Conservation (phyloP, 2,797 vertebrate genomes). For the Cheirogaleus major region DNA sequence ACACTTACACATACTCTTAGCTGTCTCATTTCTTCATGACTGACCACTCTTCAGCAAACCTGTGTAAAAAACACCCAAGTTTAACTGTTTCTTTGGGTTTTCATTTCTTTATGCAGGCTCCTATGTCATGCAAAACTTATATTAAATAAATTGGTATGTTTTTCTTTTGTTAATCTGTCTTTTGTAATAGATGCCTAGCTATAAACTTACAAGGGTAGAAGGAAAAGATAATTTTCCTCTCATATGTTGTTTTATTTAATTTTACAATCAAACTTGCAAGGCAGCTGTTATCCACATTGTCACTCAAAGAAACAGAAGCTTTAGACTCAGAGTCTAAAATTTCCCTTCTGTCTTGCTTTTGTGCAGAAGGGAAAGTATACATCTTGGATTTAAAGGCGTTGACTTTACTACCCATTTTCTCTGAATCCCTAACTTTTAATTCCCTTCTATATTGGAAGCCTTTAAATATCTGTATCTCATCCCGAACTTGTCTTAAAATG, state of each 20-base stretch:
- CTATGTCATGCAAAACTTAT: not conserved
- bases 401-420: not conserved
- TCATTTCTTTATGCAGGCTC: not conserved
- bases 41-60: not conserved
- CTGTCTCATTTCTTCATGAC: not conserved
- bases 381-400: conserved; percentile 26
- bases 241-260: not conserved
- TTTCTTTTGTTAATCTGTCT: not conserved
- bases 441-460: not conserved
- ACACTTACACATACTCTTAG: not conserved
- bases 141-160: not conserved
- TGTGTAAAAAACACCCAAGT: not conserved
- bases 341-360: conserved; percentile 28
- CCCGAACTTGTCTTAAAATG: not conserved
- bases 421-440: not conserved
- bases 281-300: not conserved
- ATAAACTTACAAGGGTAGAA: not conserved
- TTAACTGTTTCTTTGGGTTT: not conserved
- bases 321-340: conserved; percentile 18
- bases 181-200: not conserved
- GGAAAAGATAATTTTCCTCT: not conserved
- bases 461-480: not conserved
- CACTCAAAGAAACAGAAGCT: not conserved
- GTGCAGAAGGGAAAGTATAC: not conserved
- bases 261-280: not conserved